Evolutionary conservation across 2,888 invertebrate species (phyloP), one percentile per base, ranked within the genome.

Genomic region (Aleiodes alternator): DNA sequence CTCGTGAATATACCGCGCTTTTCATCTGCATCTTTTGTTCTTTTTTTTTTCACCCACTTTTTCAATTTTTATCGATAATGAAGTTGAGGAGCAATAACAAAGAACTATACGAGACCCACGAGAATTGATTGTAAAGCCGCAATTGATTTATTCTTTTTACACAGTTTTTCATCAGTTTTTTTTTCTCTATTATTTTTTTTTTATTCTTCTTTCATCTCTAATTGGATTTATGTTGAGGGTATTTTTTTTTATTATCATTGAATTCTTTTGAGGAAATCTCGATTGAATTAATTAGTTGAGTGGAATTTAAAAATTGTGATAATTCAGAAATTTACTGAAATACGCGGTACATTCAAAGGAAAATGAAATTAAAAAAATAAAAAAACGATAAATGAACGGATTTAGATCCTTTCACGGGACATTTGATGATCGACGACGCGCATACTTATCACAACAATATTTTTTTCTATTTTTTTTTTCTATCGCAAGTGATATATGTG

Each of bases 161-260:
- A 12, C 16, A 14, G 16, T 56, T 64, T 55, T 38, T 61, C 6
- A 7, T 57, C 57, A 14, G 50, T 16, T 50, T 23, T 43, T 7
- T 31, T 31, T 29, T 16, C n/a, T n/a, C 4, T 31, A 68, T n/a
- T 66, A 23, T 9, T 31, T 50, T 55, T 56, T 48, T 1, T 23
- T 34, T 23, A 14, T 66, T 4, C 71, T 51, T 48, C 23, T 4
- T 9, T 69, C 61, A 75, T 70, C 57, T 29, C 73, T 82, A 82
- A 83, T 83, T 82, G 80, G 81, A 85, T 85, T 79, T 80, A 79
- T 80, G 82, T 81, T 80, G 82, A 84, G 84, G 82, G 82, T 82
- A 84, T 84, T 84, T 81, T 82, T 80, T 78, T 79, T 76, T 82
- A 84, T 84, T 84, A 84, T 80, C 83, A 84, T 85, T 81, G 75